Evolutionary conservation across 1,140 invertebrate genomes (phyloP).

Genomic region (Neodiprion virginianus): DNA sequence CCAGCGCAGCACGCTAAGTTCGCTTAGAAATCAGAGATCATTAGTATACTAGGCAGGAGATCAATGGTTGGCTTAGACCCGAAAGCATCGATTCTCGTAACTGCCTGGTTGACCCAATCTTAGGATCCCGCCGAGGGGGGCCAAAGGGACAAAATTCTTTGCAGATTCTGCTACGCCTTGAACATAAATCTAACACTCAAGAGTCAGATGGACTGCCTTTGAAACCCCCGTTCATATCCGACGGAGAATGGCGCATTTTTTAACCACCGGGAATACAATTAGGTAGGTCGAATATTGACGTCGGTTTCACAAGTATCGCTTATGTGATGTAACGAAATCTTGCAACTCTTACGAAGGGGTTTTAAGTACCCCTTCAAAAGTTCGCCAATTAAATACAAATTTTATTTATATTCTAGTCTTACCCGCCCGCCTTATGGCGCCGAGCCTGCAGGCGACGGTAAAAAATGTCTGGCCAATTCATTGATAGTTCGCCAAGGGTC

Average conservation of each 20-base stretch:
- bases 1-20: constrained; percentile 27
- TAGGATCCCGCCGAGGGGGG: constrained; percentile 30
- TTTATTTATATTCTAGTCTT: background rate
- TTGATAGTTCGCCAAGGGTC: constrained; percentile 22
- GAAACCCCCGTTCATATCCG: constrained; percentile 18
- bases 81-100: constrained; percentile 33
- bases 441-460: background rate
- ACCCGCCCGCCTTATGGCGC: constrained; percentile 18
- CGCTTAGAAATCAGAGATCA: constrained; percentile 43
- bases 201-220: constrained; percentile 27
- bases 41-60: constrained; percentile 32
- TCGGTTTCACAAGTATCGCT: background rate
- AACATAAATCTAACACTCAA: constrained; percentile 43
- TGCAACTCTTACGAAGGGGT: background rate
- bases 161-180: constrained; percentile 37
- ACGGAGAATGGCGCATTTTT: constrained; percentile 11
- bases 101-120: constrained; percentile 39
- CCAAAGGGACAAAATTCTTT: constrained; percentile 33
- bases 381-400: too few species aligned
- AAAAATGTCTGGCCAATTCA: constrained; percentile 21
- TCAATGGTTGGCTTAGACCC: constrained; percentile 14
- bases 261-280: constrained; percentile 5
- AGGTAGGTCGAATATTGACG: constrained; percentile 28
- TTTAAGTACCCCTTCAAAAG: too few species aligned
- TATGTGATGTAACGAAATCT: background rate